phyloP scores from a whole-genome alignment of 2,797 vertebrate genomes.

The Natrix natrix region DNA sequence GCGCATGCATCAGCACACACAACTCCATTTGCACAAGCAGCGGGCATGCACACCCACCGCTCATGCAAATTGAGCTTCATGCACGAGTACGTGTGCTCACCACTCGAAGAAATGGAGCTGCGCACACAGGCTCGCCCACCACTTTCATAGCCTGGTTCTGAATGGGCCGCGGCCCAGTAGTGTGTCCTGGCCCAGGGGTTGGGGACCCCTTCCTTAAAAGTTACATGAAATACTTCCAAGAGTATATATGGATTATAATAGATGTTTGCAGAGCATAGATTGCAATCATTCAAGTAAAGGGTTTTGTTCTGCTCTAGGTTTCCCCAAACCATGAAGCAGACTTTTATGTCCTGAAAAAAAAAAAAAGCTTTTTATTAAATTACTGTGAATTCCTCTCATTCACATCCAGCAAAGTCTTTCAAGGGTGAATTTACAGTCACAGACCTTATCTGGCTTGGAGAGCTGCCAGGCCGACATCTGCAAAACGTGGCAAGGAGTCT shows the following conservation, averaged over 20 bases:
- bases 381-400: no score
- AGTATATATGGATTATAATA: neutral
- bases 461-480: no score
- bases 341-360: no score
- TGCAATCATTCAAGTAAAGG: neutral
- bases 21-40: neutral
- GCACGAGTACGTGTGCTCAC: neutral
- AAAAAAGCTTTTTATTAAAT: no score
- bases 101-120: neutral
- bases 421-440: no score
- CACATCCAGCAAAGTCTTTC: no score
- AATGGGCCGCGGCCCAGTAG: rapidly evolving
- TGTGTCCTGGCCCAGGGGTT: neutral
- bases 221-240: neutral
- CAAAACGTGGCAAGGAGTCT: no score
- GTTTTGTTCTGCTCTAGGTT: no score
- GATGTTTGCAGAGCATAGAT: neutral
- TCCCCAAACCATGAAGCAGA: no score
- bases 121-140: neutral
- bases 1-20: neutral
- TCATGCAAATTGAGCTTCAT: neutral
- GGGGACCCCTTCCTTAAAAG: neutral
- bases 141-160: neutral
- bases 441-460: no score
- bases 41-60: rapidly evolving